Conservation (phyloP, 2,797 vertebrate species). For the Carduelis carduelis region DNA sequence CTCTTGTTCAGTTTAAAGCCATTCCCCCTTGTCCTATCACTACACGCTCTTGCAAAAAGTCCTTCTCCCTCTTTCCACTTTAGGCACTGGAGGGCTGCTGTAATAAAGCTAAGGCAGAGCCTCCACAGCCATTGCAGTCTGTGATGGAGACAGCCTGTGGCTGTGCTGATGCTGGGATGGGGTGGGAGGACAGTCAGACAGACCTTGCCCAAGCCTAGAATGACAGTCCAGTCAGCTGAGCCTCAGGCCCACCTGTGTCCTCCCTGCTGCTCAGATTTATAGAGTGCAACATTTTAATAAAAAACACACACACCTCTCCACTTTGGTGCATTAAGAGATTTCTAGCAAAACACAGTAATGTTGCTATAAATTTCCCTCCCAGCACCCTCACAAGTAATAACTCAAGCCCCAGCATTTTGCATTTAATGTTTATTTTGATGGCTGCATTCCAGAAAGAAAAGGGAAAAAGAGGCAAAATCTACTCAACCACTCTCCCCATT, state of each 20-base stretch:
- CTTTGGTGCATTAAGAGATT: slow-evolving; percentile 83
- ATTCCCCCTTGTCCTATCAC: neutral
- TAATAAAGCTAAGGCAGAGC: neutral
- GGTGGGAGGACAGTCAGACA: slow-evolving; percentile 17
- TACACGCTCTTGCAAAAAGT: neutral
- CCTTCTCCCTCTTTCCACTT: neutral
- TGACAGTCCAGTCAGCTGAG: slow-evolving; percentile 71
- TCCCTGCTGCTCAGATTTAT: slow-evolving; percentile 79
- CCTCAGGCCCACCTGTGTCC: slow-evolving; percentile 81
- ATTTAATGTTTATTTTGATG: slow-evolving; percentile 82
- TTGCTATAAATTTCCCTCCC: slow-evolving; percentile 80
- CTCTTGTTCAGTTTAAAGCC: neutral
- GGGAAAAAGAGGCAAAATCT: slow-evolving; percentile 56
- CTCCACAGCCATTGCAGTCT: neutral
- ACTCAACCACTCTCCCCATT: slow-evolving; percentile 41
- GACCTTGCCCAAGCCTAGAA: slow-evolving; percentile 38
- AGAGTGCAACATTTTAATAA: slow-evolving; percentile 83
- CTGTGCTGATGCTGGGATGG: neutral
- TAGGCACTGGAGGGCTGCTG: neutral
- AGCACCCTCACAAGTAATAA: slow-evolving; percentile 83
- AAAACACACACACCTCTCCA: slow-evolving; percentile 79
- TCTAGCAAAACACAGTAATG: slow-evolving; percentile 79
- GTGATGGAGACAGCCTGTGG: neutral
- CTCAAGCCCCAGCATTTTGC: slow-evolving; percentile 76
- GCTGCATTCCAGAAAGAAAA: slow-evolving; percentile 76